phyloP scores from a whole-genome alignment of 64 coral and sea anemone genomes.

The Acropora tenuis region DNA sequence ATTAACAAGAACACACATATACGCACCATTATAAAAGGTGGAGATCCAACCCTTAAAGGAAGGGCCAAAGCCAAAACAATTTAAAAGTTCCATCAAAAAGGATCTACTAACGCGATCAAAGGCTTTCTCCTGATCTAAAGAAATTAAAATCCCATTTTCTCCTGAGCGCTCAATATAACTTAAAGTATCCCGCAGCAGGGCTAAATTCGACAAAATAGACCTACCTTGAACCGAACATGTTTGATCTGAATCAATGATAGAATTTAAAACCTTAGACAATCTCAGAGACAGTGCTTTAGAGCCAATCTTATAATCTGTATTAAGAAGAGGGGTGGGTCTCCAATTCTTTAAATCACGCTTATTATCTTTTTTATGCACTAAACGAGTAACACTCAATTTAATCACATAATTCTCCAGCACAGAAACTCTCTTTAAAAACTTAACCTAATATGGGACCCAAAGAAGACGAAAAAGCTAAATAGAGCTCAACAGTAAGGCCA shows the following conservation, averaged over 20 bases:
- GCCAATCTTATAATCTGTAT: constrained; percentile 23
- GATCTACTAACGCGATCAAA: constrained; percentile 19
- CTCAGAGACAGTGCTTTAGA: neutral
- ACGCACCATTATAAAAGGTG: neutral
- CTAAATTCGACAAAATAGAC: neutral
- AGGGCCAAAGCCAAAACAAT: neutral
- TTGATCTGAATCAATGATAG: neutral
- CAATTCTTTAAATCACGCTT: constrained; percentile 22
- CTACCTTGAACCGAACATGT: neutral
- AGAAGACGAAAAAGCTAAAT: neutral
- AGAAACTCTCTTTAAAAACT: neutral
- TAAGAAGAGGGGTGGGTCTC: constrained; percentile 24
- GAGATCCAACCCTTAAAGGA: neutral
- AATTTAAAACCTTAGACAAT: neutral
- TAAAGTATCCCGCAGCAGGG: neutral
- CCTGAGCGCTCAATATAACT: neutral
- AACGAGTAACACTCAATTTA: neutral
- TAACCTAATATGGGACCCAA: neutral
- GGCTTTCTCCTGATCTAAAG: constrained; percentile 30
- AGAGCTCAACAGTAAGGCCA: constrained; percentile 30
- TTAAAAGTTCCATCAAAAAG: neutral
- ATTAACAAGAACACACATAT: neutral
- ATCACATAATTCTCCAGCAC: neutral
- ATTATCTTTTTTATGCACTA: neutral
- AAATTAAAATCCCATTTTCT: neutral